These are phyloP conservation scores for Anseranas semipalmata DNA, from an alignment of 2,113 vertebrate species.

Conservation along the genomic window DNA sequence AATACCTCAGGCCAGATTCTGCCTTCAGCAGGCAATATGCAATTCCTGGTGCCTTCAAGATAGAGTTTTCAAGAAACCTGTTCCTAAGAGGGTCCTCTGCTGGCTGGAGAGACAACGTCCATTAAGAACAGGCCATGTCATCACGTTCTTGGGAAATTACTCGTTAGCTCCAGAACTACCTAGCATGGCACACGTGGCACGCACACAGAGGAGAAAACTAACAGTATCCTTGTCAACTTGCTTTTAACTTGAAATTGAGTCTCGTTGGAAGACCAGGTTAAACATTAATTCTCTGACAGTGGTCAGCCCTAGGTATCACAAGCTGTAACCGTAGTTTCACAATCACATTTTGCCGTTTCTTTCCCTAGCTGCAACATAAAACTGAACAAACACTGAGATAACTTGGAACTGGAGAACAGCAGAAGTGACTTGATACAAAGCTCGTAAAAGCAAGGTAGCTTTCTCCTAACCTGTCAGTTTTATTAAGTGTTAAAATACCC, in stretches of 20 bases:
- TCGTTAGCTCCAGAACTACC: neutral
- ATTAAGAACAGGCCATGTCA: neutral
- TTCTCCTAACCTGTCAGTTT: neutral
- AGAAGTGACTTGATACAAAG: neutral
- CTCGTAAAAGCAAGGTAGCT: neutral
- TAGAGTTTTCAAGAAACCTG: neutral
- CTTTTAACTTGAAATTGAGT: slow-evolving; percentile 52
- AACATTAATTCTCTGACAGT: slow-evolving; percentile 58
- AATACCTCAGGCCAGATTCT: neutral
- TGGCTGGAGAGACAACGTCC: neutral
- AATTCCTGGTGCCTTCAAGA: neutral
- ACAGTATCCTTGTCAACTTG: neutral
- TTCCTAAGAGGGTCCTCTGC: neutral
- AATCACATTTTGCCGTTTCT: neutral
- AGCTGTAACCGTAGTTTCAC: slow-evolving; percentile 34
- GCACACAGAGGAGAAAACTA: neutral
- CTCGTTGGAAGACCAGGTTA: slow-evolving; percentile 21
- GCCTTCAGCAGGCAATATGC: neutral
- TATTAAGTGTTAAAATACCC: neutral
- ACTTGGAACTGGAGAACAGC: neutral
- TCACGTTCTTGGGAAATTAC: neutral
- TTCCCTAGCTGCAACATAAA: neutral
- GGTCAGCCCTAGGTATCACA: neutral
- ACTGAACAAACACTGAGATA: neutral
- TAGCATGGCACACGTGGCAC: neutral